phyloP scores from a whole-genome alignment of 2,113 vertebrate species.

The Porphyrio hochstetteri region DNA sequence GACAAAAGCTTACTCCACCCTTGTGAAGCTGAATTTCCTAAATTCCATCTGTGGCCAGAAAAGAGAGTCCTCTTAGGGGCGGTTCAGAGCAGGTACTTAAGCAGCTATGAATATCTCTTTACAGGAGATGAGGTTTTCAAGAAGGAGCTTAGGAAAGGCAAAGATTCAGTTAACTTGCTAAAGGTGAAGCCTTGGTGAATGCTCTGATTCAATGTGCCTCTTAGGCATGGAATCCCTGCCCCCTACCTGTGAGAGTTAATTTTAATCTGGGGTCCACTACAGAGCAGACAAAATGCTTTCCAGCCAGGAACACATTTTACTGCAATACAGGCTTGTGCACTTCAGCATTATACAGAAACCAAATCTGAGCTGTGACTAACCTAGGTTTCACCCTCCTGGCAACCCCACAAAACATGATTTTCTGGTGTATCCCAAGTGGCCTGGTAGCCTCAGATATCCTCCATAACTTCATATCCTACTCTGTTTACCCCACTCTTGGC shows the following conservation, averaged over 20 bases:
- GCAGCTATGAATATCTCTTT: background rate
- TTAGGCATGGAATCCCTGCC: background rate
- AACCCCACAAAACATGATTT: background rate
- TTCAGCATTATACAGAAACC: background rate
- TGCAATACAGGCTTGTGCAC: background rate
- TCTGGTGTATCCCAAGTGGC: background rate
- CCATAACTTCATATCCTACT: background rate
- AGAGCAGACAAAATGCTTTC: background rate
- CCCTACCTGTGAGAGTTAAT: background rate
- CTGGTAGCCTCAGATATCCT: background rate
- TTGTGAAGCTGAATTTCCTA: background rate
- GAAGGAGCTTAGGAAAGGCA: background rate
- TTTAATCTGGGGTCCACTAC: background rate
- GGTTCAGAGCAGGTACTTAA: background rate
- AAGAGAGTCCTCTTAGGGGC: background rate
- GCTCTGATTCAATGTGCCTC: background rate
- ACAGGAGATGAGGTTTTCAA: background rate
- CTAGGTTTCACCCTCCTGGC: background rate
- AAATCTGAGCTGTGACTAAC: background rate
- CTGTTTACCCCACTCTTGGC: accelerated
- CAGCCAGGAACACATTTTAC: background rate
- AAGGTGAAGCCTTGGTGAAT: background rate
- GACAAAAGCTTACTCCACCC: background rate
- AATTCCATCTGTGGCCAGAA: background rate
- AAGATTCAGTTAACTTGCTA: background rate